Percentiles rank a stretch among this genome's conserved stretches.
phyloP scores from a whole-genome alignment of 2,888 invertebrate genomes.

The Aphidius colemani region DNA sequence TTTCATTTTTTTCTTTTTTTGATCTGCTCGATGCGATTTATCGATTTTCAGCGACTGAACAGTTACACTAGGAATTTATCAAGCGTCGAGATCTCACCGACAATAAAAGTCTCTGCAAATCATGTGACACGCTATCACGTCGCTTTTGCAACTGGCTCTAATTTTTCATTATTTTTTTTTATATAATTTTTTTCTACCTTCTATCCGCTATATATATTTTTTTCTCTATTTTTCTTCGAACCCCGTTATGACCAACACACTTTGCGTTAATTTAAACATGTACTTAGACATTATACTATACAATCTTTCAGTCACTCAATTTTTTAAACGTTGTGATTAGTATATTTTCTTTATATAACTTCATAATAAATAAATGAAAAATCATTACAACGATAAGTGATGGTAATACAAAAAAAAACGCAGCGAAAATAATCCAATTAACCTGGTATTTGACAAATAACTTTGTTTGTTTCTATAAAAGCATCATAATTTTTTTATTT shows the following conservation, averaged over 20 bases:
- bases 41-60: constrained; percentile 24
- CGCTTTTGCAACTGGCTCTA: constrained; percentile 20
- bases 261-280: too few species aligned
- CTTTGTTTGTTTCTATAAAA: too few species aligned
- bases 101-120: constrained; percentile 55
- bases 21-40: constrained; percentile 19
- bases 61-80: constrained; percentile 30
- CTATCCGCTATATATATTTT: background rate
- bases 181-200: background rate
- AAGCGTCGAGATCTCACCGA: constrained; percentile 38
- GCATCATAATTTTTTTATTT: too few species aligned
- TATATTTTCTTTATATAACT: too few species aligned
- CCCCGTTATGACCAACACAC: background rate
- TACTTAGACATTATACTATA: too few species aligned
- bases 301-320: too few species aligned
- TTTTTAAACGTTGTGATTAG: too few species aligned
- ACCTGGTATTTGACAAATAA: too few species aligned
- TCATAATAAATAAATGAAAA: too few species aligned
- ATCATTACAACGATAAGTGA: too few species aligned
- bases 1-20: constrained; percentile 5
- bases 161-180: constrained; percentile 25
- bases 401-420: too few species aligned
- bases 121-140: constrained; percentile 53
- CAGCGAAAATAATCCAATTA: too few species aligned
- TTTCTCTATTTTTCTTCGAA: constrained; percentile 3